Base-by-base conservation (phyloP, 2,888 invertebrate species). In the Masnerella sp. region DNA sequence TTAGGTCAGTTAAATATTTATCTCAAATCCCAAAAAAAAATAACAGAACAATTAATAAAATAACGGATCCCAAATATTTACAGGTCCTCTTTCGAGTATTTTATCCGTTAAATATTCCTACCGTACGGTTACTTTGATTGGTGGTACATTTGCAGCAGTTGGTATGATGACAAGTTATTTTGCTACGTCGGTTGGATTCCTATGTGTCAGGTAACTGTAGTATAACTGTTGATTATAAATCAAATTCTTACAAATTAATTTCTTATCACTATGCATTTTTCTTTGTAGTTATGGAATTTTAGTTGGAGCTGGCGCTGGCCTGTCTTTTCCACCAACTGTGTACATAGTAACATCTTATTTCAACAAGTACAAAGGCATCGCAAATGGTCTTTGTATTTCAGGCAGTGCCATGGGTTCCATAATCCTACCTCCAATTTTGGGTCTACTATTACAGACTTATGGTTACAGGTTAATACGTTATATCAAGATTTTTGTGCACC, bases 341-440 rank as follows among this genome's bases (percentile, higher is more conserved):
- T 95, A 96, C 88, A 95, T 96, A 79, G 95, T 96, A 77, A 95
- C 95, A 51, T 94, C 94, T 68, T 96, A 96, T 88, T 96, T 96
- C 87, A 92, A 94, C 36, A 90, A 92, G 43, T 88, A 92, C 7
- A 89, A 95, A 40, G 96, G 96, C 0, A 89, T 96, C 9, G 96
- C 96, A 38, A 96, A 96, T 87, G 96, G 96, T 0, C 91, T 96
- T 15, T 96, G 96, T 81, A 95, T 96, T 89, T 95, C 95, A 0
- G 96, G 96, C 11, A 95, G 95, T 79, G 95, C 96, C 0, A 90
- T 96, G 76, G 96, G 96, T 9, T 94, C 95, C 38, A 95, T 96
- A 80, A 92, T 96, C 62, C 89, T 96, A 78, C 96, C 96, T 32
- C 95, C 95, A 0, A 89, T 95, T 51, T 88, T 96, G 73, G 89